phyloP scores from a whole-genome alignment of 1,140 invertebrate genomes.

The Zaprionus inermis region DNA sequence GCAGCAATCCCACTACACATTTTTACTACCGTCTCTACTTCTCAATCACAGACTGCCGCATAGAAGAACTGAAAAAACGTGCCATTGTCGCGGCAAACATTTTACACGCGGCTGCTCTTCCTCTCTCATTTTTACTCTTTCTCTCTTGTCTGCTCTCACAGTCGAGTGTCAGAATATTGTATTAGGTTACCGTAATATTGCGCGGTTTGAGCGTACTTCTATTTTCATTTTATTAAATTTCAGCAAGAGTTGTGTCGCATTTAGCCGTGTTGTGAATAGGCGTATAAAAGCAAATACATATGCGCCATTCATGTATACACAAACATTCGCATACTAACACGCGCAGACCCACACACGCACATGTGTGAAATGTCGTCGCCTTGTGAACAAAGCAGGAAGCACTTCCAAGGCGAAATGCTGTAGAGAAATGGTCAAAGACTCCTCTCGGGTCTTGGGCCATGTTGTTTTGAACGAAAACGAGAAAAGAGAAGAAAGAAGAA shows the following conservation, averaged over 20 bases:
- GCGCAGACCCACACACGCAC: conserved; percentile 4
- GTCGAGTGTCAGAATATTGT: conserved; percentile 32
- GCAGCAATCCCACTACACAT: conserved; percentile 27
- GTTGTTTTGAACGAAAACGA: conserved; percentile 24
- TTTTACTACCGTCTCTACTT: conserved; percentile 53
- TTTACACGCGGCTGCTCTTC: conserved; percentile 56
- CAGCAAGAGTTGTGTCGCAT: conserved; percentile 52
- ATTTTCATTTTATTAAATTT: conserved; percentile 50
- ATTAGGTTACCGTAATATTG: conserved; percentile 43
- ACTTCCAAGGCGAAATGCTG: conserved; percentile 53
- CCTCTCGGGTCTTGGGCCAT: conserved; percentile 22
- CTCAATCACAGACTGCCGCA: conserved; percentile 58
- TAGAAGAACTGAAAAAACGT: conserved; percentile 57
- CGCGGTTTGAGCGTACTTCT: conserved; percentile 26
- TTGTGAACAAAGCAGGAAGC: conserved; percentile 57
- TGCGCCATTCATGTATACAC: conserved; percentile 46
- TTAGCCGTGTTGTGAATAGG: conserved; percentile 51
- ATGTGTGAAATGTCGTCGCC: conserved; percentile 16
- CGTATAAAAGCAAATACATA: conserved; percentile 39
- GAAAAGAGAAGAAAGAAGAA: conserved; percentile 12
- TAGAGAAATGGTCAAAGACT: conserved; percentile 55
- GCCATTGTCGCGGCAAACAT: conserved; percentile 55
- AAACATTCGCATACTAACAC: conserved; percentile 26
- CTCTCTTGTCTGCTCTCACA: conserved; percentile 32
- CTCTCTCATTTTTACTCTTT: background rate